Evolutionary conservation across 1,140 invertebrate genomes (phyloP), one percentile per base, ranked within the genome.

Genomic region (Saxidomus purpurata): DNA sequence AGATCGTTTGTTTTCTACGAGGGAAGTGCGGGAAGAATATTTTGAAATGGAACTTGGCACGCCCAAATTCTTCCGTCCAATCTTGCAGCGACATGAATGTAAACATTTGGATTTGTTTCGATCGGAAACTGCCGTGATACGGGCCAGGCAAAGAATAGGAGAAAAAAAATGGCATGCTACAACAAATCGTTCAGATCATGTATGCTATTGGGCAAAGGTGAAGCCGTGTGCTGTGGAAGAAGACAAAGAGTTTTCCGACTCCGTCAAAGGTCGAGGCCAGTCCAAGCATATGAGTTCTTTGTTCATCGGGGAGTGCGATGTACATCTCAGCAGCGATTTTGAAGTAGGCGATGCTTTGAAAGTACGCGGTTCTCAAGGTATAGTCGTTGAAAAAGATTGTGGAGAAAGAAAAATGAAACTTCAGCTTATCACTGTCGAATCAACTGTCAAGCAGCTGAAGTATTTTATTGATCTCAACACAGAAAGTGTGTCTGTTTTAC

Each of bases 101-200:
- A n/a, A n/a, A n/a, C n/a, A 36, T 36, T 81, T 71, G 9, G 55
- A 69, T 69, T 40, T 22, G 19, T 43, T 22, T 19, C 28, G 63
- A 28, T 19, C 61, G 3, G 25, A 84, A n/a, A n/a, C n/a, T n/a
- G n/a, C n/a, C n/a, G n/a, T n/a, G n/a, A n/a, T n/a, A n/a, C n/a
- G n/a, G n/a, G n/a, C n/a, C n/a, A n/a, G n/a, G n/a, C n/a, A n/a
- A n/a, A n/a, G n/a, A n/a, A n/a, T n/a, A n/a, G n/a, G 25, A n/a
- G n/a, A n/a, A n/a, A n/a, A n/a, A n/a, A 84, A 84, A 40, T 84
- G 82, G 82, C 19, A 13, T 71, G 6, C 22, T 49, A 25, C 31
- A 9, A 36, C 9, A 15, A 84, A 84, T 40, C 28, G 82, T 36
- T n/a, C n/a, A n/a, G n/a, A n/a, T n/a, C n/a, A n/a, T n/a, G n/a